These are phyloP conservation scores for Sphecodes monilicornis DNA, from an alignment of 2,888 invertebrate species.

Conservation along the genomic window DNA sequence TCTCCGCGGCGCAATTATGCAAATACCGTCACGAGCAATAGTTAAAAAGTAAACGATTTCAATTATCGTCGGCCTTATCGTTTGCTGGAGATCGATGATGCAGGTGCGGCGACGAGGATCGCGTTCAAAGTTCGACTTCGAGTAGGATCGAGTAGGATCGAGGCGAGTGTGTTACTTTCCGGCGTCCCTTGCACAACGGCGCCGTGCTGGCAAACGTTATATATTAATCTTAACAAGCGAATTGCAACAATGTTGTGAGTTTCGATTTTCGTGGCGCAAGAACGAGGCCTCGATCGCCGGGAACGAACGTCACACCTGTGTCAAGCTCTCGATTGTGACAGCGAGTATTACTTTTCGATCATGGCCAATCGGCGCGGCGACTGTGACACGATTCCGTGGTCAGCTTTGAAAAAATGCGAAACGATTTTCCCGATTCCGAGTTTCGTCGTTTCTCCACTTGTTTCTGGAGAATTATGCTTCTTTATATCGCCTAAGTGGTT, in stretches of 20 bases:
- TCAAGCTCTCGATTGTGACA: not conserved
- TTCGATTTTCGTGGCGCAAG: not conserved
- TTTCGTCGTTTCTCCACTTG: not conserved
- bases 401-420: not conserved
- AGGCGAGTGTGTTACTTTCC: not conserved
- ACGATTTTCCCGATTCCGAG: not conserved
- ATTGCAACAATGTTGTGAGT: not conserved
- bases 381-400: not conserved
- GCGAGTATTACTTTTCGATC: not conserved
- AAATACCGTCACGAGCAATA: not conserved
- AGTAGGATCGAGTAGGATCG: not conserved
- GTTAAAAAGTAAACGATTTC: not conserved
- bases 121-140: not conserved
- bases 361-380: not conserved
- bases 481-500: no score
- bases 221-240: not conserved
- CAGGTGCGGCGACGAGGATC: not conserved
- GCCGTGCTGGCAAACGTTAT: not conserved
- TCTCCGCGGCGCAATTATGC: slow-evolving; percentile 1
- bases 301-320: not conserved
- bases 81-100: not conserved
- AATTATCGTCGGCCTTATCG: not conserved
- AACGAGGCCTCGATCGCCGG: not conserved
- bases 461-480: not conserved
- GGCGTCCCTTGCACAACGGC: not conserved